Base-by-base conservation (phyloP, 2,888 invertebrate species). In the Epistrophe grossulariae region DNA sequence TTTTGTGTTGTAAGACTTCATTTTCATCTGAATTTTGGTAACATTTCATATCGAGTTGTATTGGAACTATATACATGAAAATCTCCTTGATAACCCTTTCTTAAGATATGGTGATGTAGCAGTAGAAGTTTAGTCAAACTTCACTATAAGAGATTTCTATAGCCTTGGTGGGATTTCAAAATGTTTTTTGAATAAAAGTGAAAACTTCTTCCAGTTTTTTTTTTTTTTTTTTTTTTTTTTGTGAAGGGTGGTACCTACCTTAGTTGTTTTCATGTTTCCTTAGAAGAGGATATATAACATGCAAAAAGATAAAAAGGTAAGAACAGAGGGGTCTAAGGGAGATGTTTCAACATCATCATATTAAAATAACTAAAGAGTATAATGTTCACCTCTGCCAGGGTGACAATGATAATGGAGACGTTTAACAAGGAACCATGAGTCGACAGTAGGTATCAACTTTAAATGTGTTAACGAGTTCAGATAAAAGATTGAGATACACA, bases 61-160 rank as follows among this genome's bases (percentile, higher is more conserved):
- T 45, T 6, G 50, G n/a, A 28, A 52, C 7, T 35, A n/a, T 35
- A n/a, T 15, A 5, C 2, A 45, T n/a, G 19, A 55, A 31, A 48
- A 24, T 59, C 40, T 59, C 59, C 48, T 60, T 73, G 45, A 40
- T 73, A 79, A 79, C 57, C 73, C 73, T 50, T 59, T 38, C 57
- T 70, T 59, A 9, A 9, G 28, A 28, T n/a, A 28, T 0, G 8
- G 17, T 35, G 40, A 38, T 15, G 59, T 50, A 66, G 40, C 8
- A 50, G 48, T 40, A 15, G 38, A 78, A 78, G 72, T 83, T 83
- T 57, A 48, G 55, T 13, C 35, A 57, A 84, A 79, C 70, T 84
- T 74, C 62, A 70, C 38, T 40, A n/a, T n/a, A 62, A 28, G 15
- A 40, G 9, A 17, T 17, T 17, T 48, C 15, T 45, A 8, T 7